phyloP scores from a whole-genome alignment of 1,140 invertebrate species.

The Neodiprion pinetum region DNA sequence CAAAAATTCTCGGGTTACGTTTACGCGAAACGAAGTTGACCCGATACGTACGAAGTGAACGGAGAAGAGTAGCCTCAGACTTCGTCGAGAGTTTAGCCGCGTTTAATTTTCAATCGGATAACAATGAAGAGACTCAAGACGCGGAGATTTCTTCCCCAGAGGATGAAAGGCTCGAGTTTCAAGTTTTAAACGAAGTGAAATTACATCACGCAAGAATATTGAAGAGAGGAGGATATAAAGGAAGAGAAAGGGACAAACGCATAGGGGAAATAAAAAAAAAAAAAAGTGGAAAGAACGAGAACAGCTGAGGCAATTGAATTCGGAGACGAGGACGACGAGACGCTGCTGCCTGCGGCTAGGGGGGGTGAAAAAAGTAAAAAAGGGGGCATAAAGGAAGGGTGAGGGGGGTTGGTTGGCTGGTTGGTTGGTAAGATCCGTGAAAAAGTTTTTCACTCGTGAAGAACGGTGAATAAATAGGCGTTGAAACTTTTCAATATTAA shows the following conservation, averaged over 20 bases:
- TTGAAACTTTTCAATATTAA: not conserved
- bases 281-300: not conserved
- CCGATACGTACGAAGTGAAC: too few relatives aligned
- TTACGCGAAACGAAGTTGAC: too few relatives aligned
- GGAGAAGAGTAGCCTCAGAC: too few relatives aligned
- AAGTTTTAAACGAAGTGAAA: not conserved
- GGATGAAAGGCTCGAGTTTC: not conserved
- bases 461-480: constrained; percentile 3
- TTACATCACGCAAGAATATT: too few relatives aligned
- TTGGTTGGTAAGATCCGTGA: not conserved
- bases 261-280: not conserved
- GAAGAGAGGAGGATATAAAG: too few relatives aligned
- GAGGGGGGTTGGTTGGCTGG: too few relatives aligned
- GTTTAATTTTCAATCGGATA: too few relatives aligned
- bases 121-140: not conserved
- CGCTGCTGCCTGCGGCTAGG: not conserved
- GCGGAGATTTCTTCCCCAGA: not conserved
- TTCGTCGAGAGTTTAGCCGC: too few relatives aligned
- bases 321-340: not conserved
- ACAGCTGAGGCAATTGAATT: not conserved
- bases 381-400: too few relatives aligned
- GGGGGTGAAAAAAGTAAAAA: not conserved
- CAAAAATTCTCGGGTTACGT: too few relatives aligned
- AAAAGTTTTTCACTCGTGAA: not conserved
- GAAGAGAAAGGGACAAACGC: too few relatives aligned